A percentile compares a stretch with the other conserved stretches of the same genome.
These are phyloP conservation scores for Chrysoperla carnea DNA, from an alignment of 1,140 invertebrate genomes.

Conservation along the genomic window DNA sequence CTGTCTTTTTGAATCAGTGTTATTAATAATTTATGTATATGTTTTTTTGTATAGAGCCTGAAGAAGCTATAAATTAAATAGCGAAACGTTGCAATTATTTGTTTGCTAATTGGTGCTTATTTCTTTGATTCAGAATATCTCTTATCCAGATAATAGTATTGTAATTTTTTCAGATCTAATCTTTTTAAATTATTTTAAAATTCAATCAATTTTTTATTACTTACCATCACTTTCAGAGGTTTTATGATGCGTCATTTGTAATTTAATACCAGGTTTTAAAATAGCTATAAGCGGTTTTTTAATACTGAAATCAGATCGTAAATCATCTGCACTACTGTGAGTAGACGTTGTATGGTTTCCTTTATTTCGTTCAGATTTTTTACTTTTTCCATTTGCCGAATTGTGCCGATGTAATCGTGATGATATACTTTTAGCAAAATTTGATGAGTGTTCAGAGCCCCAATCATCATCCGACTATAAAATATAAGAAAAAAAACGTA, in stretches of 20 bases:
- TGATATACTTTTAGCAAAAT: constrained; percentile 27
- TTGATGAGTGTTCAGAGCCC: constrained; percentile 48
- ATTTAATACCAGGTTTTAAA: constrained; percentile 46
- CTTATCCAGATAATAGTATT: too few species aligned
- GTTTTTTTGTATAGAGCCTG: too few species aligned
- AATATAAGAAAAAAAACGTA: constrained; percentile 17
- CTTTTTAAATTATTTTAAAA: too few species aligned
- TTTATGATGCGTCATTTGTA: constrained; percentile 33
- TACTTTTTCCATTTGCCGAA: constrained; percentile 24
- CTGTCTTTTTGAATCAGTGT: too few species aligned
- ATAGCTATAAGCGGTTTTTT: constrained; percentile 48
- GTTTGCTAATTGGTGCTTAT: too few species aligned
- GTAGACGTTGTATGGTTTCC: constrained; percentile 5
- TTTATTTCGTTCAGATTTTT: constrained; percentile 14
- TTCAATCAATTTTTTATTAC: too few species aligned
- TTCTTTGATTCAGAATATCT: too few species aligned
- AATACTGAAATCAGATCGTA: constrained; percentile 7
- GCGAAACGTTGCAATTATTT: too few species aligned
- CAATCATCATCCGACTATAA: constrained; percentile 48
- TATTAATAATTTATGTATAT: too few species aligned
- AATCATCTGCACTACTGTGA: background rate
- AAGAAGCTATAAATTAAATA: too few species aligned
- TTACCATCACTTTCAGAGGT: constrained; percentile 50
- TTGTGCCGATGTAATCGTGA: constrained; percentile 47
- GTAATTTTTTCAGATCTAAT: too few species aligned